A percentile compares a stretch with the other conserved stretches of the same genome.
Conservation (phyloP, 2,797 vertebrate genomes). For the Acanthis flammea region DNA sequence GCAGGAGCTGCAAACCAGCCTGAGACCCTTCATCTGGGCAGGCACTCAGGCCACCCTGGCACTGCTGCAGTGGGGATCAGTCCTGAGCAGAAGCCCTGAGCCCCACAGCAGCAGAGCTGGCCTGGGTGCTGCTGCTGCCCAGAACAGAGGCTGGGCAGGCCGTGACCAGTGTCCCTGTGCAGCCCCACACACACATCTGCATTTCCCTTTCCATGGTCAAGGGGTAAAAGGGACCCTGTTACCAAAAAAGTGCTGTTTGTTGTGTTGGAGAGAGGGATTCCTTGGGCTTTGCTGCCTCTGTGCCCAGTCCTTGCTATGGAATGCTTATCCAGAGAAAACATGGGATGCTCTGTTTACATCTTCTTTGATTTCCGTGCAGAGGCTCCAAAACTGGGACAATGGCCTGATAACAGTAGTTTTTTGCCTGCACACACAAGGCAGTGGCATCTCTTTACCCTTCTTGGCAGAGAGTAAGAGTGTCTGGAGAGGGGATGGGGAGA, state of each 20-base stretch:
- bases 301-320: background rate
- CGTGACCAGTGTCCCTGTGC: background rate
- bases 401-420: background rate
- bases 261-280: background rate
- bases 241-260: background rate
- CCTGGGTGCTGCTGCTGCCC: background rate
- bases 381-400: slow-evolving; percentile 2
- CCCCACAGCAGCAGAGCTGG: background rate
- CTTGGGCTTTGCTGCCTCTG: background rate
- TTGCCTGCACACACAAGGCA: background rate
- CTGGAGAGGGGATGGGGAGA: background rate
- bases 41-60: background rate
- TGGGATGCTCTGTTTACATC: background rate
- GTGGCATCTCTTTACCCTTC: background rate
- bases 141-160: background rate
- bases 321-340: background rate
- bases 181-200: background rate
- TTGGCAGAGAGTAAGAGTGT: background rate
- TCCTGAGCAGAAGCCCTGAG: background rate
- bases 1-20: background rate
- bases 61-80: background rate
- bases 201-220: background rate
- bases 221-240: background rate
- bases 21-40: background rate
- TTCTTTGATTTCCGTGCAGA: background rate